Evolutionary conservation across 2,113 vertebrate species (phyloP).

Genomic region (Mesembrinibis cayennensis): DNA sequence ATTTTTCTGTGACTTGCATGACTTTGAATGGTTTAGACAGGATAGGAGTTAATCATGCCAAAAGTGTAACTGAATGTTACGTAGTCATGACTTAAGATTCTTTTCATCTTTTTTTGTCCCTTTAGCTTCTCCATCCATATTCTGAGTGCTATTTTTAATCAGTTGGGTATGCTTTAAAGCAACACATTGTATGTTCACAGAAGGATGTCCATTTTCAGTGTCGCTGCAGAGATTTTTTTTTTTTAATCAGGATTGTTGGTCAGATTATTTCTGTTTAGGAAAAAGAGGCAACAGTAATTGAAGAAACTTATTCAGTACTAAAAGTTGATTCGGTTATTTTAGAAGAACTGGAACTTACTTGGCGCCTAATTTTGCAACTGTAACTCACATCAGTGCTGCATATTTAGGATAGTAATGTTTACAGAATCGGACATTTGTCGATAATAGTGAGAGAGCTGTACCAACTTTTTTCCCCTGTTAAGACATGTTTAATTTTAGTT

Average conservation of each 20-base stretch:
- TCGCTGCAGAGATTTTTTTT: not conserved
- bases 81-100: not conserved
- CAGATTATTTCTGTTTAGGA: not conserved
- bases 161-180: not conserved
- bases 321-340: not conserved
- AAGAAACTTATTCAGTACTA: not conserved
- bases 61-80: not conserved
- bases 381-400: not conserved
- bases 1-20: not conserved
- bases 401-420: accelerated
- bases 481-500: not conserved
- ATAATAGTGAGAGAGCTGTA: not conserved
- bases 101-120: not conserved
- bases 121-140: not conserved
- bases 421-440: not conserved
- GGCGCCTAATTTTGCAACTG: not conserved
- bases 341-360: not conserved
- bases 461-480: not conserved
- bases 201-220: not conserved
- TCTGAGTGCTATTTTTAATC: not conserved
- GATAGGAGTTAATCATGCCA: not conserved
- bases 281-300: not conserved
- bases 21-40: not conserved
- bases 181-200: not conserved
- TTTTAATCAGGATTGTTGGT: not conserved